Evolutionary conservation across 2,113 vertebrate species (phyloP).

Genomic region (Empidonax traillii): DNA sequence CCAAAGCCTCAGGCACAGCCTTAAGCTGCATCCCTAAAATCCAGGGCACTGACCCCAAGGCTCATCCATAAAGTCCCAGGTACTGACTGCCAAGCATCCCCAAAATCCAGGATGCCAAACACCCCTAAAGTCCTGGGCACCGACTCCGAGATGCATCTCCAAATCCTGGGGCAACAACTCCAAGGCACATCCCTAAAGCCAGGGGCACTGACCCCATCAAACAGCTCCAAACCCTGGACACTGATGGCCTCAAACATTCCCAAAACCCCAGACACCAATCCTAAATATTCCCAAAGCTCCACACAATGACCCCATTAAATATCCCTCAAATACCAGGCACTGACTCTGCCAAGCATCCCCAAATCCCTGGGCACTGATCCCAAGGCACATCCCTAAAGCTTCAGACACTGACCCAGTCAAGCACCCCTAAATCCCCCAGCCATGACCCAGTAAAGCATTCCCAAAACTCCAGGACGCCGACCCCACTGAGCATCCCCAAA

Average conservation of each 20-base stretch:
- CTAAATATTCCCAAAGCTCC: not conserved
- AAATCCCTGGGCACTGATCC: not conserved
- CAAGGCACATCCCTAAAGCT: not conserved
- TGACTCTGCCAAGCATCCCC: not conserved
- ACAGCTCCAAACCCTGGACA: not conserved
- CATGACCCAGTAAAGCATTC: fast-evolving
- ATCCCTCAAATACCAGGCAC: not conserved
- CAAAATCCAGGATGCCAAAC: not conserved
- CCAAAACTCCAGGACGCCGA: fast-evolving
- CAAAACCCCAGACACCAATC: not conserved
- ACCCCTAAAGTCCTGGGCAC: not conserved
- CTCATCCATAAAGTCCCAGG: not conserved
- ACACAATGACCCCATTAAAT: fast-evolving
- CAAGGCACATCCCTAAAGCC: not conserved
- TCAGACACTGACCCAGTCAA: fast-evolving
- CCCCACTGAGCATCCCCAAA: not conserved
- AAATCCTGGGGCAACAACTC: not conserved
- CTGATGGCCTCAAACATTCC: not conserved
- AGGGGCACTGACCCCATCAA: not conserved
- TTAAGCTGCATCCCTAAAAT: not conserved
- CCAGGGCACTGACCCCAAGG: not conserved
- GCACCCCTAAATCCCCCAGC: not conserved
- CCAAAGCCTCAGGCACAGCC: not conserved
- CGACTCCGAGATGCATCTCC: not conserved
- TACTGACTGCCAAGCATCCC: not conserved